Conservation (phyloP, 2,888 invertebrate species). For the Drosophila lacicola region DNA sequence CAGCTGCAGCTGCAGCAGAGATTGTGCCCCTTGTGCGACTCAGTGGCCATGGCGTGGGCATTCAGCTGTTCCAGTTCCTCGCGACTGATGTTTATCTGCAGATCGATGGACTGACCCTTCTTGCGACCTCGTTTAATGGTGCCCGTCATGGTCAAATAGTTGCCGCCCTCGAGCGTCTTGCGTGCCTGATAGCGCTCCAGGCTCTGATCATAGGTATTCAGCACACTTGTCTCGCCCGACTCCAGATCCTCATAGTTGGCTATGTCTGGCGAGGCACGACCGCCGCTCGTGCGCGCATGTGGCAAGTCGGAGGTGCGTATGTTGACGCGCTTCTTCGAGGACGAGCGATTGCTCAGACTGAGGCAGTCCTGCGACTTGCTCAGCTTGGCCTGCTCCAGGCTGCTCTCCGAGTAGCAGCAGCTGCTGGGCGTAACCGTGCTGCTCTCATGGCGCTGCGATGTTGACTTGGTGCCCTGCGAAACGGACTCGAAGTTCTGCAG, state of each 20-base stretch:
- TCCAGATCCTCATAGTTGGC: slow-evolving; percentile 84
- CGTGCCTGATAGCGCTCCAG: slow-evolving; percentile 87
- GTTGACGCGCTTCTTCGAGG: slow-evolving; percentile 88
- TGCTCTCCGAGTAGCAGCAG: slow-evolving; percentile 84
- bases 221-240: slow-evolving; percentile 84
- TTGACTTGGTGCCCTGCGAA: slow-evolving; percentile 81
- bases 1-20: slow-evolving; percentile 86
- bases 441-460: slow-evolving; percentile 82
- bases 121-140: slow-evolving; percentile 90
- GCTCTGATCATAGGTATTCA: slow-evolving; percentile 84
- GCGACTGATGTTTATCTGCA: slow-evolving; percentile 90
- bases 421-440: slow-evolving; percentile 85
- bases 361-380: slow-evolving; percentile 85
- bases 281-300: slow-evolving; percentile 83
- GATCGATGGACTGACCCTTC: slow-evolving; percentile 90
- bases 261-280: slow-evolving; percentile 81
- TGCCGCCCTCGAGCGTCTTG: slow-evolving; percentile 86
- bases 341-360: slow-evolving; percentile 86
- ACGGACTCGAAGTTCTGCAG: slow-evolving; percentile 84
- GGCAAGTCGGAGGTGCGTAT: slow-evolving; percentile 87
- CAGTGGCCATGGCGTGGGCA: slow-evolving; percentile 87
- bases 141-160: slow-evolving; percentile 89
- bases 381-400: slow-evolving; percentile 83
- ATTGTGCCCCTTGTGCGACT: slow-evolving; percentile 87
- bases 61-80: slow-evolving; percentile 90